phyloP scores from a whole-genome alignment of 2,888 invertebrate genomes.

The Agonum fuliginosum region DNA sequence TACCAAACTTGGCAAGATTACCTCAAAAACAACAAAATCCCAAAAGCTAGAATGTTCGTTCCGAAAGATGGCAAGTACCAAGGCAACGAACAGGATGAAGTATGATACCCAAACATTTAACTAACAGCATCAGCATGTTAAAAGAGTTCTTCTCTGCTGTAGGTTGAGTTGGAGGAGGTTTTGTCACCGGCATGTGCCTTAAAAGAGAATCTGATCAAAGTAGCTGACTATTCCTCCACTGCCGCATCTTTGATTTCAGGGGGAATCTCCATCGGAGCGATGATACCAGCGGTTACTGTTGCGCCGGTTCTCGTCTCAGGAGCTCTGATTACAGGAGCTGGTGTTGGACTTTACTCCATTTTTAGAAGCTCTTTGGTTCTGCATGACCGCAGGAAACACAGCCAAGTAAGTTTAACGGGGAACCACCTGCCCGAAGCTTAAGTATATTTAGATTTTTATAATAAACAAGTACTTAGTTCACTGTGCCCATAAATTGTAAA shows the following conservation, averaged over 20 bases:
- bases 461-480: too few relatives aligned
- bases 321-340: constrained; percentile 67
- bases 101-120: too few relatives aligned
- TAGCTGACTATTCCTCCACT: constrained; percentile 66
- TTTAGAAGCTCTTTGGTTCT: constrained; percentile 74
- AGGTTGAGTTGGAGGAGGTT: constrained; percentile 67
- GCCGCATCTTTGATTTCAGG: constrained; percentile 70
- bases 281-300: constrained; percentile 73
- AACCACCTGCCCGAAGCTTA: too few relatives aligned
- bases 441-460: too few relatives aligned
- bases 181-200: constrained; percentile 68
- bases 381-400: constrained; percentile 74
- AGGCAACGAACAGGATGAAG: constrained; percentile 65
- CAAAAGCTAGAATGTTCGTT: constrained; percentile 75
- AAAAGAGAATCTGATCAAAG: constrained; percentile 65
- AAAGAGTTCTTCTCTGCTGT: too few relatives aligned
- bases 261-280: constrained; percentile 75
- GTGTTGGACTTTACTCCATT: constrained; percentile 74
- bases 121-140: too few relatives aligned
- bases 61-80: constrained; percentile 75
- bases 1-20: constrained; percentile 76
- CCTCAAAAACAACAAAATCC: constrained; percentile 74
- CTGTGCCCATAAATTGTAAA: too few relatives aligned
- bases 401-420: constrained; percentile 73
- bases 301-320: constrained; percentile 73